Percentiles rank a stretch among this genome's conserved stretches.
Conservation (phyloP, 1,140 invertebrate species). For the Muscidifurax raptorellus region DNA sequence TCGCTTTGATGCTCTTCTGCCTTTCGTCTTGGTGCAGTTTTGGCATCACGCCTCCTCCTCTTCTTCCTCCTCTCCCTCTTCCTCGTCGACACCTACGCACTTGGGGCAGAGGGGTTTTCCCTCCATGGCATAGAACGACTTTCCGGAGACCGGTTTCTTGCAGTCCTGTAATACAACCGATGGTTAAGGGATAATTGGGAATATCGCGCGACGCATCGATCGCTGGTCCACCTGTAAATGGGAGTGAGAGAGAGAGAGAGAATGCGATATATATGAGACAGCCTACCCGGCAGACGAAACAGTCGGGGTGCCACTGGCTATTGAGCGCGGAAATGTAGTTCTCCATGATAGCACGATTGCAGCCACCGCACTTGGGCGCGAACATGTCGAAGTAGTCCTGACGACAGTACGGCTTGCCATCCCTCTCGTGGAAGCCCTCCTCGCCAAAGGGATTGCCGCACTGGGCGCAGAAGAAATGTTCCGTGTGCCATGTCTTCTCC, state of each 20-base stretch:
- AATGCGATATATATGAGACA: background rate
- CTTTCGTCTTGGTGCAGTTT: conserved; percentile 5
- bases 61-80: conserved; percentile 80
- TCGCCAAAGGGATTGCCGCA: conserved; percentile 98
- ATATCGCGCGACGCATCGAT: too few relatives aligned
- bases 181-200: too few relatives aligned
- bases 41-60: conserved; percentile 38
- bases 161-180: conserved; percentile 85
- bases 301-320: conserved; percentile 99
- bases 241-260: background rate
- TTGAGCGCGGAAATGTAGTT: conserved; percentile 99
- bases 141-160: conserved; percentile 91
- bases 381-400: conserved; percentile 99
- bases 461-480: conserved; percentile 99
- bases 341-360: conserved; percentile 97
- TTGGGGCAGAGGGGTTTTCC: conserved; percentile 92
- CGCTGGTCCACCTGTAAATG: too few relatives aligned
- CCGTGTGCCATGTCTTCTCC: conserved; percentile 99
- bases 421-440: conserved; percentile 96
- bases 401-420: conserved; percentile 95
- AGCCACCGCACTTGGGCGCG: conserved; percentile 98
- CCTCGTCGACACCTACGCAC: conserved; percentile 92
- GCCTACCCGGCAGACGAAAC: conserved; percentile 98
- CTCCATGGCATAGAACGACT: conserved; percentile 96
- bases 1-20: conserved; percentile 22